Conservation (phyloP, 2,113 vertebrate genomes). For the Rhabdomys dilectus region DNA sequence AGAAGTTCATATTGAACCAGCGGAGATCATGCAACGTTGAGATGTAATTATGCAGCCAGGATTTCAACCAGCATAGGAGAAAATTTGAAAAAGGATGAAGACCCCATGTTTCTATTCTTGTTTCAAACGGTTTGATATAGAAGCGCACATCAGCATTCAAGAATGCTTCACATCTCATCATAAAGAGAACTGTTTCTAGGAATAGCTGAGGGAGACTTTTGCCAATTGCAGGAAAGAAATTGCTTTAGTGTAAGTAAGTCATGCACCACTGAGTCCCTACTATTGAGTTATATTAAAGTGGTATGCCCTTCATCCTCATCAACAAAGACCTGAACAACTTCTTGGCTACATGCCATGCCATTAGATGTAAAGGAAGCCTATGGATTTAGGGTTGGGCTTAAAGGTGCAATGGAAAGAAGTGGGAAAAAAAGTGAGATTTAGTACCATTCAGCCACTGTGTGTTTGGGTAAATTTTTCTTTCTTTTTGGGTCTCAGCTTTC, state of each 20-base stretch:
- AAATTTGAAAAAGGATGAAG: constrained; percentile 44
- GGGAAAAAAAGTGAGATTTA: constrained; percentile 32
- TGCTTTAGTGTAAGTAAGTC: constrained; percentile 60
- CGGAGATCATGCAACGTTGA: constrained; percentile 38
- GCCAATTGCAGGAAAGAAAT: constrained; percentile 63
- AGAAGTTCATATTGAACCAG: constrained; percentile 42
- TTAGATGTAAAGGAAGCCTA: constrained; percentile 1
- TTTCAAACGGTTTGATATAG: constrained; percentile 61
- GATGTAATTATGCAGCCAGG: constrained; percentile 51
- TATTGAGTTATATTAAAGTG: constrained; percentile 66
- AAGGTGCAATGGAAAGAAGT: background rate
- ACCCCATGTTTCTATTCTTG: constrained; percentile 43
- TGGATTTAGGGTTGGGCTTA: background rate
- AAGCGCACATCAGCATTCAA: constrained; percentile 49
- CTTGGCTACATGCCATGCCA: constrained; percentile 36
- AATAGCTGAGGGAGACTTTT: constrained; percentile 23
- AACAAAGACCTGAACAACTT: constrained; percentile 48
- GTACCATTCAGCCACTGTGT: background rate
- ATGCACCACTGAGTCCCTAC: constrained; percentile 55
- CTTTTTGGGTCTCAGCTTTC: background rate
- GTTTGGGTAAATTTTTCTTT: background rate
- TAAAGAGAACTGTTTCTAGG: constrained; percentile 54
- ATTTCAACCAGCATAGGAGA: constrained; percentile 60
- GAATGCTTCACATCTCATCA: constrained; percentile 52
- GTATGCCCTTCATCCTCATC: constrained; percentile 59